Base-by-base conservation (phyloP, 1,140 invertebrate genomes). In the Hycleus cichorii region DNA sequence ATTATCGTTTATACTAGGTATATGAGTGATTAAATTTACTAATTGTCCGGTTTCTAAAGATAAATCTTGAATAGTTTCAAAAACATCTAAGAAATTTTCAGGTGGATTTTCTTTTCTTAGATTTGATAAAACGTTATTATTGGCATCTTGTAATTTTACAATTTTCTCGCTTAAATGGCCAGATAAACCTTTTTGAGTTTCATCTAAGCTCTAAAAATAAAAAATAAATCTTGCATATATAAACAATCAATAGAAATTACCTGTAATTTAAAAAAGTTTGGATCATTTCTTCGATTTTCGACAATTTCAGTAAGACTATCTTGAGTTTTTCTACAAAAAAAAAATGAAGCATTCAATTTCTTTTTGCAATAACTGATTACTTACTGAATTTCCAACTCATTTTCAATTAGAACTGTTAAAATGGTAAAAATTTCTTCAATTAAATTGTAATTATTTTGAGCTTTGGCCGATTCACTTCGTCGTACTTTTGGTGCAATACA, bases 381-480 rank as follows among this genome's bases (percentile, higher is more conserved):
- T 59, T 74, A 70, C 56, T 75, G 69, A 56, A 80, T 72, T 50
- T 80, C 73, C 18, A 75, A 72, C 64, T 80, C 78, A 64, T 78
- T 76, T 39, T 72, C 70, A 50, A 70, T 69, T 27, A 82, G 57
- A 56, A 75, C 69, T 43, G 75, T 76, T 10, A 80, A 55, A 2
- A 80, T 64, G 39, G 65, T 72, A 50, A 81, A 73, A 50, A 78
- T 77, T 53, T 77, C 76, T 65, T 81, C 74, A 11, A 81, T 72
- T n/a, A 80, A 67, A 57, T 75, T 71, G 57, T 76, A 78, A 55
- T 73, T 76, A 8, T 67, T 72, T 63, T 76, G 71, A 4, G 73
- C 75, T 47, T 68, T 69, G 5, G 69, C 65, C 27, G 72, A 74
- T 53, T 74, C 72, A 39, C 60, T 69, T 59, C 72, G 59, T 52